Conservation (phyloP, 2,797 vertebrate species). For the Coreius guichenoti region DNA sequence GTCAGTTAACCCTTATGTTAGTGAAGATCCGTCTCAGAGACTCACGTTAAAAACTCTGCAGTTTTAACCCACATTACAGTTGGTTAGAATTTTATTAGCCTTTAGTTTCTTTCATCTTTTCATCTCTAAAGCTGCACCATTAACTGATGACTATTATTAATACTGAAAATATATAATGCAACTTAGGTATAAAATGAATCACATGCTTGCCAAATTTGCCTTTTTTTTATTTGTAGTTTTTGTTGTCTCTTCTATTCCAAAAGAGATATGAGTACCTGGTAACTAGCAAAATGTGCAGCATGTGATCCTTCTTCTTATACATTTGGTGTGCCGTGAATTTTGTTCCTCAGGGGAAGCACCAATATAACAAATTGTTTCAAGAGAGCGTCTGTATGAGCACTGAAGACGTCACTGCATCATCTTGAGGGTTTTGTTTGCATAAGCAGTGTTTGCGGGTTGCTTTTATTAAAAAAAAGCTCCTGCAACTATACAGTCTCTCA, state of each 20-base stretch:
- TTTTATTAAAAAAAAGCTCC: not conserved
- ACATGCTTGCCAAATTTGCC: not conserved
- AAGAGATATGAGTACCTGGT: not conserved
- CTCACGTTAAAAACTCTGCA: not conserved
- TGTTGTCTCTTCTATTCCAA: not conserved
- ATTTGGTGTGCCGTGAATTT: not conserved
- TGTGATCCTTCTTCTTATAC: not conserved
- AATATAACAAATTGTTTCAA: not conserved
- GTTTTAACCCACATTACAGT: not conserved
- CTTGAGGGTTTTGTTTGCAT: constrained; percentile 15
- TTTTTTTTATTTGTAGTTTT: not conserved
- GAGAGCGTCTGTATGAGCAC: not conserved
- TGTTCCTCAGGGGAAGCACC: not conserved
- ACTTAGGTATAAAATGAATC: not conserved
- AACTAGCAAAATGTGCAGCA: not conserved
- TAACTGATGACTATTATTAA: not conserved
- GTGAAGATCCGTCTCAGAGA: not conserved
- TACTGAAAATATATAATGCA: not conserved
- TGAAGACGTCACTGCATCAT: constrained; percentile 3
- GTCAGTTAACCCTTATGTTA: not conserved
- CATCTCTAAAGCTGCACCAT: no score
- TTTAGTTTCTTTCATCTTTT: no score
- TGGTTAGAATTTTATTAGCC: not conserved
- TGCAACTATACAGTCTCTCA: not conserved
- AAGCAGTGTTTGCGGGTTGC: constrained; percentile 29